Conservation (phyloP, 1,140 invertebrate genomes). For the Mylabris phalerata region DNA sequence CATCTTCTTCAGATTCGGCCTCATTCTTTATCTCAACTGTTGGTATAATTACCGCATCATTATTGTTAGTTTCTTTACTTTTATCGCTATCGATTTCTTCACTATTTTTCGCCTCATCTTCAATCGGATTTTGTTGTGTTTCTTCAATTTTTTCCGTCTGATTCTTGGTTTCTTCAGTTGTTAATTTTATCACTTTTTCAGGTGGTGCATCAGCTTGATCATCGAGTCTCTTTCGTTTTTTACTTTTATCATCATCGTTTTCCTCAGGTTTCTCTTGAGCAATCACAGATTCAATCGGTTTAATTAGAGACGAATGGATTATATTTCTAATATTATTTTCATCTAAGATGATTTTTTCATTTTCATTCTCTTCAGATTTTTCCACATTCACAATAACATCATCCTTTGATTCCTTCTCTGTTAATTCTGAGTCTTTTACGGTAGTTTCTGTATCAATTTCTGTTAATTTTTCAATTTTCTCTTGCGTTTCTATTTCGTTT, state of each 20-base stretch:
- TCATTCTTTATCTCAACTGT: constrained; percentile 40
- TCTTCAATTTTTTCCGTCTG: constrained; percentile 11
- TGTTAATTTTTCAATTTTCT: constrained; percentile 2
- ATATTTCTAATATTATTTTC: constrained; percentile 25
- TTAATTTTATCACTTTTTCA: constrained; percentile 7
- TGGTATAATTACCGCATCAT: background rate
- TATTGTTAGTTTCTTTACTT: constrained; percentile 3
- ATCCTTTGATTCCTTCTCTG: background rate
- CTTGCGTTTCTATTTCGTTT: constrained; percentile 8
- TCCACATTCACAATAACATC: background rate
- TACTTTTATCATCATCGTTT: background rate
- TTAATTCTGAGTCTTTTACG: no score
- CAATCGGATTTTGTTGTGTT: constrained; percentile 6
- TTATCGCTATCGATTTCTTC: constrained; percentile 2
- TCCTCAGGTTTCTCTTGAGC: constrained; percentile 4
- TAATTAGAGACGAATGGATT: constrained; percentile 27
- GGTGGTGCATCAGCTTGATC: background rate
- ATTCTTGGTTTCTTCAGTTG: background rate
- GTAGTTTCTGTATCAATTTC: background rate
- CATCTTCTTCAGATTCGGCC: constrained; percentile 34
- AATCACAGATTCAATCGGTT: background rate
- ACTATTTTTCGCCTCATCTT: background rate
- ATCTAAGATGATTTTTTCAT: constrained; percentile 1
- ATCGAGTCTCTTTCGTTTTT: background rate
- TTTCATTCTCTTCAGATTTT: constrained; percentile 1